Evolutionary conservation across 2,797 vertebrate genomes (phyloP), one percentile per base, ranked within the genome.

Genomic region (Acestrorhynchus altus): DNA sequence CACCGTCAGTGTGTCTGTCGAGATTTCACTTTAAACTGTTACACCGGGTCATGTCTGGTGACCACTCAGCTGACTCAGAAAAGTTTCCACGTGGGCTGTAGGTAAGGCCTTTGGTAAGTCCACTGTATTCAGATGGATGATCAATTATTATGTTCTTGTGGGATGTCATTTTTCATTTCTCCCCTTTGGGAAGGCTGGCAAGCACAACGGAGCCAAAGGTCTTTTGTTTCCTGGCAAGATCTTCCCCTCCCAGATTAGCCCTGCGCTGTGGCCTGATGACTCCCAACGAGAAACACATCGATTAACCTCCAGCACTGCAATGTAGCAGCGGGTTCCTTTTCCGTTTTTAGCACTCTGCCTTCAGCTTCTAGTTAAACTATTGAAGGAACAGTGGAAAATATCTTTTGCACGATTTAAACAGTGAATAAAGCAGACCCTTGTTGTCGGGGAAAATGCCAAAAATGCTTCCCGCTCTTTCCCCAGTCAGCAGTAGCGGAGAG

Each of bases 131-230:
- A 61, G 66, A 69, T 16, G 8, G 31, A 70, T 1, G 65, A 69
- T 60, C 54, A 60, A 7, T 51, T 51, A 9, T 16, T 22, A 42
- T 1, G 15, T 47, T 60, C 39, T 59, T 26, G 7, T 5, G 24
- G 59, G 35, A 72, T 16, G 60, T 16, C 39, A 46, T 46, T 54
- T 31, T 61, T 69, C n/a, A 28, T 35, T 51, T 54, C n/a, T 46
- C 54, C 35, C 56, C 24, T 44, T 69, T 61, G 63, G 71, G 71
- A 79, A 73, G 51, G 6, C 18, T 47, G 39, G 20, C n/a, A 13
- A 78, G 35, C 61, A 16, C 47, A 77, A 16, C 56, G 7, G 51
- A 82, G 57, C 22, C 81, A 76, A 73, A 73, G 77, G 71, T 68
- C 71, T 52, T 74, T 68, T 61, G 39, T 79, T 61, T 68, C 71